phyloP scores from a whole-genome alignment of 2,797 vertebrate species.

The Acanthiza pusilla region DNA sequence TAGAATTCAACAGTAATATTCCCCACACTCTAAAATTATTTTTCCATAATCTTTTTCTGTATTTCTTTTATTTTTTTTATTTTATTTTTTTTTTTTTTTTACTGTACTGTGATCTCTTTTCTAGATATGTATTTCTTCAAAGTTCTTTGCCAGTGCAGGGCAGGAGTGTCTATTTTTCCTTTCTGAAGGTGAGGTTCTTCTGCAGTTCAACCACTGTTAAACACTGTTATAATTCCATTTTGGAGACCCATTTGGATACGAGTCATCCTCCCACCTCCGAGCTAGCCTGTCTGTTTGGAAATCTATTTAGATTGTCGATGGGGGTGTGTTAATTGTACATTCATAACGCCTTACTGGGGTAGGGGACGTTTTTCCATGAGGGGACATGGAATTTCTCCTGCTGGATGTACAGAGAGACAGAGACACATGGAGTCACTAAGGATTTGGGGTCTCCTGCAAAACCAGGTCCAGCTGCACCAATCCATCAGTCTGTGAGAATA shows the following conservation, averaged over 20 bases:
- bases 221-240: background rate
- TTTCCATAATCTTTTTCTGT: background rate
- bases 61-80: background rate
- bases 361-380: background rate
- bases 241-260: background rate
- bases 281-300: background rate
- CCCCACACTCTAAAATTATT: accelerated
- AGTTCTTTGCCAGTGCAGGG: background rate
- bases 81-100: background rate
- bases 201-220: background rate
- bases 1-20: background rate
- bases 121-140: background rate
- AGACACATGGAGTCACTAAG: accelerated
- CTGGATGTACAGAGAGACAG: background rate
- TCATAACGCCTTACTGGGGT: background rate
- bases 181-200: background rate
- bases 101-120: accelerated
- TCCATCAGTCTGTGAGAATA: background rate
- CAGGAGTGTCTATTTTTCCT: background rate
- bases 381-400: accelerated
- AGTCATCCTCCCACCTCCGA: background rate
- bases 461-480: background rate
- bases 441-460: background rate
- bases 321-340: background rate
- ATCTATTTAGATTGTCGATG: background rate